A percentile compares a stretch with the other conserved stretches of the same genome.
phyloP scores from a whole-genome alignment of 2,888 invertebrate species.

The Drosophila infuscata region DNA sequence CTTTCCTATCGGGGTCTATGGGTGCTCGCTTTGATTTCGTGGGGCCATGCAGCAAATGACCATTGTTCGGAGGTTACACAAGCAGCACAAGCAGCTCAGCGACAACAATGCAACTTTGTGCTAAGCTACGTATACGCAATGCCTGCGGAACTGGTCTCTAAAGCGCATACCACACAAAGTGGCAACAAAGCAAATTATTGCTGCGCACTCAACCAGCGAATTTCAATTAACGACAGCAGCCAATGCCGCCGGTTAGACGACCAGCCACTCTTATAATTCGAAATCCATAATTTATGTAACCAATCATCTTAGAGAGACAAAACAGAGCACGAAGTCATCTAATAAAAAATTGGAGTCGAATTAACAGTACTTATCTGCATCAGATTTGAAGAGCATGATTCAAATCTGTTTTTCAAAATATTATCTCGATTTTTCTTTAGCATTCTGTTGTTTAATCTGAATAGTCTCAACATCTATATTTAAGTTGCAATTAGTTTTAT shows the following conservation, averaged over 20 bases:
- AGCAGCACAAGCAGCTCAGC: conserved; percentile 28
- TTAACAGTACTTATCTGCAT: not conserved
- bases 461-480: too few species aligned
- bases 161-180: conserved; percentile 8
- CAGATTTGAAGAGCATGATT: not conserved
- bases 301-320: not conserved
- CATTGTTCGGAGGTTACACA: conserved; percentile 37
- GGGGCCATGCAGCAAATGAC: conserved; percentile 20
- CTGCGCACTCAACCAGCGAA: conserved; percentile 47
- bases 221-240: conserved; percentile 66
- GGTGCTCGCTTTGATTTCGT: conserved; percentile 18
- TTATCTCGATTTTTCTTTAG: not conserved
- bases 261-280: not conserved
- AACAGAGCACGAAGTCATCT: not conserved
- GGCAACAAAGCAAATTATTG: conserved; percentile 53
- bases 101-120: conserved; percentile 44
- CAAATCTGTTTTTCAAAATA: not conserved
- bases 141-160: conserved; percentile 22
- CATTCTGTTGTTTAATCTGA: not conserved
- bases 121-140: conserved; percentile 49
- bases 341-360: not conserved
- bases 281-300: conserved; percentile 6
- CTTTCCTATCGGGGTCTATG: conserved; percentile 23
- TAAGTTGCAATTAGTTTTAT: not conserved
- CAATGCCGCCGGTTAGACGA: conserved; percentile 19